Evolutionary conservation across 2,113 vertebrate species (phyloP), one percentile per base, ranked within the genome.

Genomic region (Cathartes aura): DNA sequence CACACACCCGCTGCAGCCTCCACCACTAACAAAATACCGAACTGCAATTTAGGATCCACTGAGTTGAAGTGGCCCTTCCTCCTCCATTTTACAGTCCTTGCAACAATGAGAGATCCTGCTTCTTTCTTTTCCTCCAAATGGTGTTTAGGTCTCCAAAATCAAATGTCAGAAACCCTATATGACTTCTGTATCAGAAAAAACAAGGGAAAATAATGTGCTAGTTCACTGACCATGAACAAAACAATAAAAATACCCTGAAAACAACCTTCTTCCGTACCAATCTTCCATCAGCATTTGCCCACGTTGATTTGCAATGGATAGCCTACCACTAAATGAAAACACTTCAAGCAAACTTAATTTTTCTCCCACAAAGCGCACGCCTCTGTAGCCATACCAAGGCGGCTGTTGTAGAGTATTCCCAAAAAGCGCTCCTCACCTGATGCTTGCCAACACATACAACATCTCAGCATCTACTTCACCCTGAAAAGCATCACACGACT

Each of bases 401-500:
- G 1, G 2, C 19, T 27, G 12, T 4, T 10, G 38, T 1, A 26
- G 45, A 38, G 4, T 8, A 21, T 9, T 45, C 75, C 60, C 42
- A 70, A 74, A 81, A 78, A 78, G 4, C 2, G 1, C 13, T 66
- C 40, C 82, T 62, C 64, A 32, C 12, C n/a, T 2, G 9, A 32
- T 9, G 48, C 15, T 29, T 42, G 4, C 30, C 60, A n/a, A 47
- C 5, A 1, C 42, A 24, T 19, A 5, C 64, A 43, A n/a, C 47
- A 45, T 8, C 75, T 58, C 53, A 47, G 59, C 73, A 34, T 45
- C 59, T 30, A 3, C 64, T 56, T 40, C 71, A 72, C 34, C 24
- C 21, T 24, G 8, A 58, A 82, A 71, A 55, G 10, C 81, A 32
- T 14, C 71, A 16, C 62, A 12, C 0, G 0, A 17, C 9, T 19